Conservation (phyloP, 2,888 invertebrate genomes). For the Belgica antarctica region DNA sequence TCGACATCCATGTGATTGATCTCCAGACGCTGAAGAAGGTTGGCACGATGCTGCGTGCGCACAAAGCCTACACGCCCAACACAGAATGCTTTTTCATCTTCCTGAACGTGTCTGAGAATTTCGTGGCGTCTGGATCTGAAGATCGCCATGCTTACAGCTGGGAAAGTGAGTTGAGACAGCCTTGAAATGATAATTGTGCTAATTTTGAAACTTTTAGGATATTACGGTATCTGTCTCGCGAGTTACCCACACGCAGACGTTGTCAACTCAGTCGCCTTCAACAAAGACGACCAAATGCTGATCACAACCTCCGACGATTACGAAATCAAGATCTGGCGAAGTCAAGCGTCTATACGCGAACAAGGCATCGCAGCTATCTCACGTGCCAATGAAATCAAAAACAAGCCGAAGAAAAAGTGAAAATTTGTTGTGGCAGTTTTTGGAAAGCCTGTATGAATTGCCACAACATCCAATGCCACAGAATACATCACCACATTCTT, state of each 20-base stretch:
- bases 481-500: no score
- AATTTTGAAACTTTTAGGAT: conserved; percentile 49
- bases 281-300: conserved; percentile 74
- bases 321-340: conserved; percentile 65
- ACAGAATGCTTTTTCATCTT: conserved; percentile 85
- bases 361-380: conserved; percentile 28
- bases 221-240: conserved; percentile 73
- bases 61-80: conserved; percentile 79
- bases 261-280: conserved; percentile 82
- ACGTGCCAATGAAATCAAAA: conserved; percentile 29
- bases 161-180: conserved; percentile 59
- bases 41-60: conserved; percentile 73
- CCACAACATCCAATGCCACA: no score
- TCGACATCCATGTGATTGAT: conserved; percentile 84
- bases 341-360: conserved; percentile 49
- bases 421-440: background rate
- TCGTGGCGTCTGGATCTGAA: conserved; percentile 82
- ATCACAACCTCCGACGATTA: conserved; percentile 81
- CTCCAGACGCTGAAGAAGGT: conserved; percentile 71
- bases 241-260: conserved; percentile 75
- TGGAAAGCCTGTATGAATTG: no score
- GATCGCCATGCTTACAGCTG: conserved; percentile 79
- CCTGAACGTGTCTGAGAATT: conserved; percentile 76
- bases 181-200: background rate
- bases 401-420: conserved; percentile 18